Evolutionary conservation across 2,113 vertebrate genomes (phyloP).

Genomic region (Anolis sagrei): DNA sequence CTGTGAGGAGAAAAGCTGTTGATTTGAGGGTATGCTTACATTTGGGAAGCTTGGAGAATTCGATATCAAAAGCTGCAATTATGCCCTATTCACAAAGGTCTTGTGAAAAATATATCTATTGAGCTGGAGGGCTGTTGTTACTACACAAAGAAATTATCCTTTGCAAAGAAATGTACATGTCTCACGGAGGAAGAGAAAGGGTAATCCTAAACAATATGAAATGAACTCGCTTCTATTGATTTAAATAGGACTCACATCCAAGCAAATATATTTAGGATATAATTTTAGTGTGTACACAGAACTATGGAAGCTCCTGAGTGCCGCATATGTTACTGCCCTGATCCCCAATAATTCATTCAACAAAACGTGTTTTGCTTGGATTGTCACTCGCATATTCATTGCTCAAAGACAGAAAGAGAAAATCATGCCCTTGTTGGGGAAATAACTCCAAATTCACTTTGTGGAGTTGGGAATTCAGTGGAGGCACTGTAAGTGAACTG

Average conservation of each 20-base stretch:
- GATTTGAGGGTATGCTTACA: slow-evolving; percentile 48
- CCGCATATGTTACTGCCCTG: not conserved
- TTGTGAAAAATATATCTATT: slow-evolving; percentile 46
- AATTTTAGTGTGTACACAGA: not conserved
- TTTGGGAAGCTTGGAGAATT: slow-evolving; percentile 48
- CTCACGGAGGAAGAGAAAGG: not conserved
- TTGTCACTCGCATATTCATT: not conserved
- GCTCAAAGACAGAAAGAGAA: not conserved
- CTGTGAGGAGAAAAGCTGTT: slow-evolving; percentile 46
- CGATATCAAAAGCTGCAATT: slow-evolving; percentile 51
- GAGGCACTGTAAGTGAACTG: too few species aligned
- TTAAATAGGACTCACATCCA: not conserved
- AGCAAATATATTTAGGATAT: slow-evolving; percentile 13
- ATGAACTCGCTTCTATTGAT: not conserved
- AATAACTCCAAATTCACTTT: too few species aligned
- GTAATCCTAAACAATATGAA: not conserved
- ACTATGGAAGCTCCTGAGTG: not conserved
- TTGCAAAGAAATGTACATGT: slow-evolving; percentile 10
- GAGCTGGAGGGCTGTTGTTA: slow-evolving; percentile 29
- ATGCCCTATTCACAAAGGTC: slow-evolving; percentile 51
- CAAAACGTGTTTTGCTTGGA: not conserved
- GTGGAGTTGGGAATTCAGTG: too few species aligned
- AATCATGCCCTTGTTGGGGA: not conserved
- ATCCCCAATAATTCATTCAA: not conserved
- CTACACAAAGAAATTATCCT: slow-evolving; percentile 35